Evolutionary conservation across 2,113 vertebrate species (phyloP).

Genomic region (Triplophysa siluroides): DNA sequence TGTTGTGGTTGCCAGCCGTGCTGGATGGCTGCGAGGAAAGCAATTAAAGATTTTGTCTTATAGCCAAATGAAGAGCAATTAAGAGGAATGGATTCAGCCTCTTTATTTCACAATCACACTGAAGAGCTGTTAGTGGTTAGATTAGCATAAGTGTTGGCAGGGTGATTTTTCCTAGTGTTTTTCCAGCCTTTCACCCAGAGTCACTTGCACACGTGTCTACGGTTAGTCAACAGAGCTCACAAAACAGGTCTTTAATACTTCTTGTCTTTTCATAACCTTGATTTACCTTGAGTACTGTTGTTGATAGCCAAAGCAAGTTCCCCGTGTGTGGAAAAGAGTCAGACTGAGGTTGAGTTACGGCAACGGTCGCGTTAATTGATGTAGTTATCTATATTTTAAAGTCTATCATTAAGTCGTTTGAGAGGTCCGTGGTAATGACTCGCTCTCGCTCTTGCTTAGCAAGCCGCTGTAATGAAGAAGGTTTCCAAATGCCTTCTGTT

Average conservation of each 20-base stretch:
- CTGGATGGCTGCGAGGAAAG: conserved; percentile 55
- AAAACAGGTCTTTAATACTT: not conserved
- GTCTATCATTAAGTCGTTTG: conserved; percentile 42
- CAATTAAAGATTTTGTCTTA: conserved; percentile 63
- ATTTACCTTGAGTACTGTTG: not conserved
- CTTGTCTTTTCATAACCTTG: no score
- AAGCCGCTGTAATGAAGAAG: conserved; percentile 33
- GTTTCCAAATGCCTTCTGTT: not conserved
- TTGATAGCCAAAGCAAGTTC: conserved; percentile 1
- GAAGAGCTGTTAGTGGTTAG: conserved; percentile 55
- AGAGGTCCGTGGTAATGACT: conserved; percentile 38
- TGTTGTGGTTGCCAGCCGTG: conserved; percentile 41
- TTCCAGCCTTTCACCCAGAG: conserved; percentile 44
- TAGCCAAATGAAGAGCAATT: conserved; percentile 60
- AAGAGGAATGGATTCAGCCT: conserved; percentile 56
- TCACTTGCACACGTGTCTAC: conserved; percentile 1
- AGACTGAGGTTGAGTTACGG: conserved; percentile 6
- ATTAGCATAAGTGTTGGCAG: conserved; percentile 48
- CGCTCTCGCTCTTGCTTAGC: not conserved
- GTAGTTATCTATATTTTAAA: conserved; percentile 48
- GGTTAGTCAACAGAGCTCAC: not conserved
- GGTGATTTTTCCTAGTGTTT: conserved; percentile 40
- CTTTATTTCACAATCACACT: conserved; percentile 59
- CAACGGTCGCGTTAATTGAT: conserved; percentile 18
- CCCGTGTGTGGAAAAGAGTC: not conserved